These are phyloP conservation scores for Miltochrista miniata DNA, from an alignment of 2,888 invertebrate genomes.

Conservation along the genomic window DNA sequence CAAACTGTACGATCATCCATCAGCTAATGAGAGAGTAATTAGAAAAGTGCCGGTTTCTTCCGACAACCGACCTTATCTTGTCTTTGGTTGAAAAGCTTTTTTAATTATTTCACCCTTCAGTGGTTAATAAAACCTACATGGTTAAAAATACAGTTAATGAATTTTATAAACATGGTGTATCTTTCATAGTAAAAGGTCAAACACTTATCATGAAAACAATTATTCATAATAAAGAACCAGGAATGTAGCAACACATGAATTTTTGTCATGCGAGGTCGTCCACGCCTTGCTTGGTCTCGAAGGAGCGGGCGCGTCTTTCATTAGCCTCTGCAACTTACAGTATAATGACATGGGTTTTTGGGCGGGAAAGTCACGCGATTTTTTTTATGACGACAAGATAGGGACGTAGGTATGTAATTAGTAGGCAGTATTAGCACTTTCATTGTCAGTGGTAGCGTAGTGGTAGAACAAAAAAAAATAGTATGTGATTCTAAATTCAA, in stretches of 20 bases:
- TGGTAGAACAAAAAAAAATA: background rate
- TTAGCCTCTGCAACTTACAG: slow-evolving; percentile 71
- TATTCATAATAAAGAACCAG: background rate
- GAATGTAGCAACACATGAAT: slow-evolving; percentile 6
- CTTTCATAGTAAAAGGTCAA: background rate
- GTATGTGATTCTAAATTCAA: background rate
- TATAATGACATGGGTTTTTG: slow-evolving; percentile 71
- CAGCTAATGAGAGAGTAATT: slow-evolving; percentile 82
- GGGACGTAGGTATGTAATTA: slow-evolving; percentile 11
- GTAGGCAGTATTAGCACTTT: background rate
- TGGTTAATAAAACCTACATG: slow-evolving; percentile 17
- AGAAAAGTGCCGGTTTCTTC: slow-evolving; percentile 80
- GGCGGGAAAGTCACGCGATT: slow-evolving; percentile 77
- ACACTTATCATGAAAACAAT: background rate
- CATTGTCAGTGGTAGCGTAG: background rate
- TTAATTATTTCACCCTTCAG: slow-evolving; percentile 71
- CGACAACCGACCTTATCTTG: slow-evolving; percentile 77
- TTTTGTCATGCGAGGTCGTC: slow-evolving; percentile 58
- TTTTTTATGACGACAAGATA: slow-evolving; percentile 38
- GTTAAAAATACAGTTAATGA: background rate
- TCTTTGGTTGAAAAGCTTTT: slow-evolving; percentile 76
- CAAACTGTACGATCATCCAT: slow-evolving; percentile 55
- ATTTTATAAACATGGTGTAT: background rate
- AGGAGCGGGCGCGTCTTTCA: slow-evolving; percentile 80
- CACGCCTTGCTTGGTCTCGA: slow-evolving; percentile 72